Conservation (phyloP, 2,888 invertebrate species). For the Brachypalpus laphriformis region DNA sequence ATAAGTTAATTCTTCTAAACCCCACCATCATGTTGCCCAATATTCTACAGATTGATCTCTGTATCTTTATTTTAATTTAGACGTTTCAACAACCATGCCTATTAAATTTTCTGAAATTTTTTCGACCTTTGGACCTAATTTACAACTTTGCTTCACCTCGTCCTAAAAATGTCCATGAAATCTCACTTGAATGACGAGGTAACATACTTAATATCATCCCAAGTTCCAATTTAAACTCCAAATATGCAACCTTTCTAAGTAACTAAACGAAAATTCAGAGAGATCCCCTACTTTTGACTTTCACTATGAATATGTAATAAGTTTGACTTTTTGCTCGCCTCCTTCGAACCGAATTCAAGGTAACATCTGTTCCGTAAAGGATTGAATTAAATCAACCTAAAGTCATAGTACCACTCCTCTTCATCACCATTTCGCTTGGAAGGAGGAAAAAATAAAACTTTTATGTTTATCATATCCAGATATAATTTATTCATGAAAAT, state of each 20-base stretch:
- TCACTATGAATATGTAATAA: slow-evolving; percentile 66
- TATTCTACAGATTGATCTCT: neutral
- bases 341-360: slow-evolving; percentile 15
- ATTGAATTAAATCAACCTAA: slow-evolving; percentile 49
- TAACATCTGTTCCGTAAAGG: slow-evolving; percentile 66
- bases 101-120: too few relatives aligned
- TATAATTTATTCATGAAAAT: slow-evolving; percentile 69
- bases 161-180: neutral
- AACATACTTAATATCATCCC: neutral
- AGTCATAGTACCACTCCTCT: slow-evolving; percentile 1
- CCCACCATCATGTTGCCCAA: too few relatives aligned
- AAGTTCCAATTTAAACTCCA: neutral
- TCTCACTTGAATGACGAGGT: neutral
- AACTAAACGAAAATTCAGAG: neutral
- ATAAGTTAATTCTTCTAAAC: too few relatives aligned
- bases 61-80: too few relatives aligned
- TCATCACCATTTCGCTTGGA: slow-evolving; percentile 26
- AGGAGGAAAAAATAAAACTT: slow-evolving; percentile 1
- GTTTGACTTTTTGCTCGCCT: slow-evolving; percentile 33
- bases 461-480: slow-evolving; percentile 14
- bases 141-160: neutral
- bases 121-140: neutral
- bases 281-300: slow-evolving; percentile 6
- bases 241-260: neutral
- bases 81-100: too few relatives aligned